These are phyloP conservation scores for Brenthis ino DNA, from an alignment of 2,888 invertebrate genomes.

Conservation along the genomic window DNA sequence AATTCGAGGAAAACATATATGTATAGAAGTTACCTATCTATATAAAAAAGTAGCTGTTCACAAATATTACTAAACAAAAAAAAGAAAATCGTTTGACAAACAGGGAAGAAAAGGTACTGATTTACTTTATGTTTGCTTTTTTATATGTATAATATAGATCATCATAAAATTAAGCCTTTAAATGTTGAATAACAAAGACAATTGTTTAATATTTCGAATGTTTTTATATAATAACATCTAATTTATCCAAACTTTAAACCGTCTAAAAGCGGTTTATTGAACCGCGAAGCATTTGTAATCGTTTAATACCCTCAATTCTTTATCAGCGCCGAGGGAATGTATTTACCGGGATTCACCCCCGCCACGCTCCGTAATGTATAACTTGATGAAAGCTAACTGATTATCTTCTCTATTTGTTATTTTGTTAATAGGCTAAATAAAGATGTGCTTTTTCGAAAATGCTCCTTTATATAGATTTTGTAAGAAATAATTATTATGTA, in stretches of 20 bases:
- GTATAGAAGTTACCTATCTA: too few relatives aligned
- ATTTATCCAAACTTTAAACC: constrained; percentile 73
- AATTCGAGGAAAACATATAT: too few relatives aligned
- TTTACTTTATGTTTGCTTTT: too few relatives aligned
- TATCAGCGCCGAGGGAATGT: constrained; percentile 72
- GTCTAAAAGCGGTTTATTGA: constrained; percentile 76
- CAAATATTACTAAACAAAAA: too few relatives aligned
- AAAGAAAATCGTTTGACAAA: too few relatives aligned
- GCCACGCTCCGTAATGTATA: constrained; percentile 61
- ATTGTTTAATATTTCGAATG: neutral
- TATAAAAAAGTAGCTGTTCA: too few relatives aligned
- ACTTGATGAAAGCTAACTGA: constrained; percentile 72
- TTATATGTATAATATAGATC: too few relatives aligned
- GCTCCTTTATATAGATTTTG: too few relatives aligned
- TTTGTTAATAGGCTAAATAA: constrained; percentile 22
- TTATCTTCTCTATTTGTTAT: constrained; percentile 41
- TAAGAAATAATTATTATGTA: too few relatives aligned
- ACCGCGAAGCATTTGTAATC: constrained; percentile 82
- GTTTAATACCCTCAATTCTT: constrained; percentile 83
- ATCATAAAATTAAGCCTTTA: neutral
- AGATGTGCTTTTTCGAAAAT: neutral
- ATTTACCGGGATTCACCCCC: constrained; percentile 61
- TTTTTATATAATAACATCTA: constrained; percentile 50
- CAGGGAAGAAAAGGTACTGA: too few relatives aligned
- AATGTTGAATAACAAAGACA: neutral